A percentile compares a stretch with the other conserved stretches of the same genome.
These are phyloP conservation scores for Thera britannica DNA, from an alignment of 2,888 invertebrate species.

Conservation along the genomic window DNA sequence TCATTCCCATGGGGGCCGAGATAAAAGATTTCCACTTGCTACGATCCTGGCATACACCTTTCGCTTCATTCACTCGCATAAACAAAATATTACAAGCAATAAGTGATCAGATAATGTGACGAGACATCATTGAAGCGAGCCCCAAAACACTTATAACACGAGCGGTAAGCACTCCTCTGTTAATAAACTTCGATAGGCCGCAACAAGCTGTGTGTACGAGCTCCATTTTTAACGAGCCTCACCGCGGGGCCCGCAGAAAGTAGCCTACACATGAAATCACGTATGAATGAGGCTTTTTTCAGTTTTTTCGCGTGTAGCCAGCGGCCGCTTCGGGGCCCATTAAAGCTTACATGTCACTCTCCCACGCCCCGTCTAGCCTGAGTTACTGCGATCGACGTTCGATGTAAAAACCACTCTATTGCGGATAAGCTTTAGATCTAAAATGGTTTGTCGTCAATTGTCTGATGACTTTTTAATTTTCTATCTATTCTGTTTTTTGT, in stretches of 20 bases:
- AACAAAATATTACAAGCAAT: neutral
- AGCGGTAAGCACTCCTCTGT: slow-evolving; percentile 61
- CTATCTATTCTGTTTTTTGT: neutral
- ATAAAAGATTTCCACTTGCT: no score
- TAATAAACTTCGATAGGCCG: slow-evolving; percentile 80
- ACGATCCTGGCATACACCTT: no score
- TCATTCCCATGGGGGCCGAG: no score
- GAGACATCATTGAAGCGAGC: slow-evolving; percentile 38
- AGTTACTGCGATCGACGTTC: slow-evolving; percentile 29
- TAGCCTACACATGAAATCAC: slow-evolving; percentile 84
- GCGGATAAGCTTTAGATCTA: neutral
- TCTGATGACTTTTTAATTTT: neutral
- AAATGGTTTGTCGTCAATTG: neutral
- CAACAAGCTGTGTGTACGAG: slow-evolving; percentile 79
- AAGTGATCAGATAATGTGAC: slow-evolving; percentile 7
- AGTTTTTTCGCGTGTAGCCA: slow-evolving; percentile 80
- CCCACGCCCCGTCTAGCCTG: slow-evolving; percentile 51
- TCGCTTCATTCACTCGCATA: no score
- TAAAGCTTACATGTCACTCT: slow-evolving; percentile 84
- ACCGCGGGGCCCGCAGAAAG: slow-evolving; percentile 80
- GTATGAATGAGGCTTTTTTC: slow-evolving; percentile 83
- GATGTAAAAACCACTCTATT: slow-evolving; percentile 6
- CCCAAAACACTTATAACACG: slow-evolving; percentile 62
- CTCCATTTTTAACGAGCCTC: slow-evolving; percentile 83
- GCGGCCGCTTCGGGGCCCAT: slow-evolving; percentile 77